Evolutionary conservation across 2,888 invertebrate genomes (phyloP).

Genomic region (Microctonus brassicae): DNA sequence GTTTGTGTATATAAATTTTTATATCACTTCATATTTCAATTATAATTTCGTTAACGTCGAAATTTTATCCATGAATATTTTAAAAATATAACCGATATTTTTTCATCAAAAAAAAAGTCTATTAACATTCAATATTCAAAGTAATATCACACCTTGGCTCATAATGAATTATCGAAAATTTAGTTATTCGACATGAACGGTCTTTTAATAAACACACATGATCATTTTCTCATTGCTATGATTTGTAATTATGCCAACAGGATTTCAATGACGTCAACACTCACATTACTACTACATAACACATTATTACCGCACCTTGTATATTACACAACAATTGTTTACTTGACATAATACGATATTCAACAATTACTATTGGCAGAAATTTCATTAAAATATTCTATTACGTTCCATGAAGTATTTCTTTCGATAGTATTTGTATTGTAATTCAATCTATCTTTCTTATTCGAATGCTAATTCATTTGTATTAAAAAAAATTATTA

Average conservation of each 20-base stretch:
- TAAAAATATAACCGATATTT: background rate
- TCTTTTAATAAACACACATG: background rate
- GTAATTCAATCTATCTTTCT: background rate
- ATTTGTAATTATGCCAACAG: background rate
- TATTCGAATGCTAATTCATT: background rate
- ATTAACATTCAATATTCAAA: too few species aligned
- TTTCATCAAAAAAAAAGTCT: too few species aligned
- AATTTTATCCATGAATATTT: background rate
- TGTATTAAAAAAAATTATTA: background rate
- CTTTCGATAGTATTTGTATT: background rate
- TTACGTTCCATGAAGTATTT: background rate
- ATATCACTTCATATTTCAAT: too few species aligned
- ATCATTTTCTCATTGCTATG: background rate
- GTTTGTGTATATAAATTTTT: too few species aligned
- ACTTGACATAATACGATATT: background rate
- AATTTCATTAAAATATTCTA: background rate
- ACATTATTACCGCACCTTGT: background rate
- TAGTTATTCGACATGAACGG: too few species aligned
- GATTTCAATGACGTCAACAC: background rate
- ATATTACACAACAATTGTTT: background rate
- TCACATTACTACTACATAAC: background rate
- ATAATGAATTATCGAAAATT: too few species aligned
- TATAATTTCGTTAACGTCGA: too few species aligned
- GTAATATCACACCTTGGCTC: too few species aligned
- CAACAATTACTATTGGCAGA: background rate